Base-by-base conservation (phyloP, 2,797 vertebrate species). In the Scomberomorus guttatus region DNA sequence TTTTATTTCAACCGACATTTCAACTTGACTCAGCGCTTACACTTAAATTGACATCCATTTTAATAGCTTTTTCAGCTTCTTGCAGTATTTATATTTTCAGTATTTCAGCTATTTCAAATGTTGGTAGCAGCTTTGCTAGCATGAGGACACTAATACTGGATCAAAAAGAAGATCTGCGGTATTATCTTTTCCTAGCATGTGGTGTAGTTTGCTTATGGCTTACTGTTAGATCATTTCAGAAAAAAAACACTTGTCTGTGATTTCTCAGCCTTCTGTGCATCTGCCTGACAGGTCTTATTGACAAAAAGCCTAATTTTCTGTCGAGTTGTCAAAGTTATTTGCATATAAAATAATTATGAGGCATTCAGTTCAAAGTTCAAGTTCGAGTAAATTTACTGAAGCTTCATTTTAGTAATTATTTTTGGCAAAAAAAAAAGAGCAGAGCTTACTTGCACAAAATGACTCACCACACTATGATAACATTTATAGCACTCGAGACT, bases 261-360 rank as follows among this genome's bases (percentile, higher is more conserved):
- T 25, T 34, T 32, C n/a, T 34, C 52, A 61, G 11, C 12, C 50
- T 15, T 22, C 4, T 32, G 12, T 9, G 65, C 32, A 58, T 58
- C 55, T 15, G 52, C 46, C 60, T 71, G 61, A 61, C 29, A 56
- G 50, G 24, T 32, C 11, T 72, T 72, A 37, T 42, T 67, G 12
- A 61, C 66, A 70, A 75, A 70, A 48, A 27, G 25, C 18, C 46
- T 11, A 46, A 37, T 29, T 54, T 44, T 55, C 60, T 34, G 0
- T 55, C 27, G 39, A 34, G 11, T 27, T 50, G n/a, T 71, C 37
- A 60, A 65, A 50, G n/a, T 58, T 18, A 51, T 62, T 62, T 66
- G 27, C 24, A 61, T 14, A 55, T 8, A 65, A 72, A 52, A 61
- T 50, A 9, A 51, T 56, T 44, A 46, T 2, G 15, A 48, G 5